Percentiles rank a stretch among this genome's conserved stretches.
phyloP scores from a whole-genome alignment of 2,113 vertebrate genomes.

The Ptychochromis oligacanthus region DNA sequence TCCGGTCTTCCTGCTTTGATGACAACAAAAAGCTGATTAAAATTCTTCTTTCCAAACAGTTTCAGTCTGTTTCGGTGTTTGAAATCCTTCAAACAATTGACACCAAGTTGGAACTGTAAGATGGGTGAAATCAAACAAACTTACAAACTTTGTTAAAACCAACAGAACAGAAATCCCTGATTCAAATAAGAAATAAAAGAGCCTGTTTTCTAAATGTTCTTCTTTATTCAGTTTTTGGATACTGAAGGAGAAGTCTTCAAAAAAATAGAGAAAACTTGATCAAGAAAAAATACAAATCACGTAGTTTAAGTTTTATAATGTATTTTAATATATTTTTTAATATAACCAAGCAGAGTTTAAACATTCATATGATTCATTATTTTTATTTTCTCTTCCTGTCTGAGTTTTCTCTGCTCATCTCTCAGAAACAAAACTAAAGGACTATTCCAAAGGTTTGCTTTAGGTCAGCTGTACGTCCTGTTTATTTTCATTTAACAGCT shows the following conservation, averaged over 20 bases:
- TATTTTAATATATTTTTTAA: too few relatives aligned
- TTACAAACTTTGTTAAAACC: neutral
- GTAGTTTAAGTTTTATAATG: too few relatives aligned
- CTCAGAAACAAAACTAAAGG: neutral
- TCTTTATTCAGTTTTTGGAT: neutral
- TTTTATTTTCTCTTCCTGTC: too few relatives aligned
- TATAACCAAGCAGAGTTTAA: neutral
- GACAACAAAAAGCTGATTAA: neutral
- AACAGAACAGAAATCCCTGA: neutral
- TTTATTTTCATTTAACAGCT: neutral
- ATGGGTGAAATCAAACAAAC: neutral
- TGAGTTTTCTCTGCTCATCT: neutral
- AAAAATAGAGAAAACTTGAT: neutral
- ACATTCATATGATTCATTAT: neutral
- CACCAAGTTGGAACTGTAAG: too few relatives aligned
- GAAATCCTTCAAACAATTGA: neutral
- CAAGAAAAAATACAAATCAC: too few relatives aligned
- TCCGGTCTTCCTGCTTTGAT: neutral
- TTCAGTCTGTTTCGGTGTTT: neutral
- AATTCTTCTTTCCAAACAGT: neutral
- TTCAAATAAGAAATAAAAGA: neutral
- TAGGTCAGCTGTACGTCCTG: too few relatives aligned
- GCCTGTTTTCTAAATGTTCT: neutral
- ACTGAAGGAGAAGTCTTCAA: neutral
- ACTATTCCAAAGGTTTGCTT: neutral